These are phyloP conservation scores for Kryptolebias ocellatus DNA, from an alignment of 2,797 vertebrate genomes.

Conservation along the genomic window DNA sequence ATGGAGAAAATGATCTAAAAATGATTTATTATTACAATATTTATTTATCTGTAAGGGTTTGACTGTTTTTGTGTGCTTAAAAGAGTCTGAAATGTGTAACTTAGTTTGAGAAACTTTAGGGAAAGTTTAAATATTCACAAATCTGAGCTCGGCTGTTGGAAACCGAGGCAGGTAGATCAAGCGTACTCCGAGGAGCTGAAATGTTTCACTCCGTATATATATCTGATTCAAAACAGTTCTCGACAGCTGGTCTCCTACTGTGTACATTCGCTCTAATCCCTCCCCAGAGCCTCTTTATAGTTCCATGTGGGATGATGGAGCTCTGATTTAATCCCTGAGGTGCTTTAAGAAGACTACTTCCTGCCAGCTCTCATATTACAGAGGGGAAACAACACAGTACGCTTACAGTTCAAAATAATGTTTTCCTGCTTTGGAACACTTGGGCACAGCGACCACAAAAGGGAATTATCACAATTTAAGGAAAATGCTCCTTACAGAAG, in stretches of 20 bases:
- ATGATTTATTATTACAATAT: background rate
- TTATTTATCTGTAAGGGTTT: background rate
- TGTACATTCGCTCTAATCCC: conserved; percentile 66
- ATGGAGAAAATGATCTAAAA: background rate
- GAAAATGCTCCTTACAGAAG: conserved; percentile 17
- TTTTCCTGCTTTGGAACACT: conserved; percentile 30
- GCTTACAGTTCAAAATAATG: conserved; percentile 30
- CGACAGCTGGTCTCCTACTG: conserved; percentile 55
- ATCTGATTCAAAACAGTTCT: conserved; percentile 63
- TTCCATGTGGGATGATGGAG: conserved; percentile 56
- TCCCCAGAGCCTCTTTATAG: conserved; percentile 69
- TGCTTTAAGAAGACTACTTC: conserved; percentile 64
- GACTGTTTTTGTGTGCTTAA: background rate
- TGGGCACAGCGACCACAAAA: conserved; percentile 21
- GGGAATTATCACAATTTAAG: conserved; percentile 29
- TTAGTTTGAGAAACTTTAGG: conserved; percentile 18
- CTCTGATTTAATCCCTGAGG: conserved; percentile 66
- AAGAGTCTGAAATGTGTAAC: background rate
- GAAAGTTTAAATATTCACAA: conserved; percentile 8
- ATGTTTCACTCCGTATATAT: conserved; percentile 54
- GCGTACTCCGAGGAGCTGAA: conserved; percentile 29
- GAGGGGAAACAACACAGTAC: conserved; percentile 41
- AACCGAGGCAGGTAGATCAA: conserved; percentile 17
- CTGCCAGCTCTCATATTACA: conserved; percentile 57
- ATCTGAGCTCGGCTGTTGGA: conserved; percentile 3